phyloP scores from a whole-genome alignment of 1,140 invertebrate genomes.

The Lepeophtheirus salmonis region DNA sequence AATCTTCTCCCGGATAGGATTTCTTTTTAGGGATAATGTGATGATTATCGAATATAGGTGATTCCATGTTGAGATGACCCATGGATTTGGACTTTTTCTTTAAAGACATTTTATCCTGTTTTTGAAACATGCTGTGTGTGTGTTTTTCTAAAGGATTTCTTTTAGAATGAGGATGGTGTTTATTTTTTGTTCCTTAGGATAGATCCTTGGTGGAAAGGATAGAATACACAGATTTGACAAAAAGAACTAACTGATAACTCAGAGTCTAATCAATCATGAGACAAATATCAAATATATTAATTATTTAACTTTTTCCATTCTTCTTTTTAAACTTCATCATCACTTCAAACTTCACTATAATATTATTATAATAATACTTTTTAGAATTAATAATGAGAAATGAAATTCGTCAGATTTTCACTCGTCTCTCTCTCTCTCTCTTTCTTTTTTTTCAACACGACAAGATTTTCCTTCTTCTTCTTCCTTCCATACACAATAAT shows the following conservation, averaged over 20 bases:
- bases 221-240: background rate
- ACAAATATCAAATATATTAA: background rate
- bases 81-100: conserved; percentile 18
- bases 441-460: too few species aligned
- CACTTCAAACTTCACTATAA: background rate
- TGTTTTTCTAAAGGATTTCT: too few species aligned
- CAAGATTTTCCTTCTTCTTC: too few species aligned
- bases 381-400: background rate
- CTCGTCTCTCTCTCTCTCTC: too few species aligned
- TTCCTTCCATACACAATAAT: too few species aligned
- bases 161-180: too few species aligned
- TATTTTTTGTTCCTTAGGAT: too few species aligned
- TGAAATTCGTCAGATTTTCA: too few species aligned
- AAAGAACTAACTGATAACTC: background rate
- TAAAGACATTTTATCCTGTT: conserved; percentile 11
- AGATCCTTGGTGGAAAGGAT: too few species aligned
- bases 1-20: background rate
- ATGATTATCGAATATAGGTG: background rate
- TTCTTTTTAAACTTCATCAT: background rate
- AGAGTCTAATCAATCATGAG: background rate
- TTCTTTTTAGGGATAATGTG: background rate
- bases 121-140: conserved; percentile 19
- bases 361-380: background rate
- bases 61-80: conserved; percentile 14
- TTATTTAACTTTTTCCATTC: background rate